These are phyloP conservation scores for Acrossocheilus fasciatus DNA, from an alignment of 2,797 vertebrate genomes.

Conservation along the genomic window DNA sequence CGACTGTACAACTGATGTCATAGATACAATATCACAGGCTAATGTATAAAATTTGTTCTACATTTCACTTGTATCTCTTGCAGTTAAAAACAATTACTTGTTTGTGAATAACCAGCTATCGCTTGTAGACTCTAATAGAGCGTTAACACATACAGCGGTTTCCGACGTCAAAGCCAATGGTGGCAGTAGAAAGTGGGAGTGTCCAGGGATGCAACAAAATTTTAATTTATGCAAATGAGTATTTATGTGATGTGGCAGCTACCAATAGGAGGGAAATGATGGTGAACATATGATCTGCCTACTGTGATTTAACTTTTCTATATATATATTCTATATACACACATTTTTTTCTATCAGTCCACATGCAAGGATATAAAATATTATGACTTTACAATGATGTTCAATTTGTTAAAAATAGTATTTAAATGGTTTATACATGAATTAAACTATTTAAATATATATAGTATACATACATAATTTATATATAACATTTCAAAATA, in stretches of 20 bases:
- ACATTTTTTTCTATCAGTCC: neutral
- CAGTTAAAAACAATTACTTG: constrained; percentile 42
- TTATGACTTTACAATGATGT: neutral
- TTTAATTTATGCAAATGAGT: neutral
- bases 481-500: neutral
- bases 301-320: neutral
- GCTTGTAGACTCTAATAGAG: constrained; percentile 9
- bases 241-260: neutral
- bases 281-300: neutral
- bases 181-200: neutral
- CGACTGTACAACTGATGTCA: constrained; percentile 40
- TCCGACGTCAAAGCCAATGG: neutral
- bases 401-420: neutral
- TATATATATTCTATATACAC: neutral
- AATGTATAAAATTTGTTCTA: constrained; percentile 61
- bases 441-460: neutral
- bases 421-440: no score
- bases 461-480: no score
- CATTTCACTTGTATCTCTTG: constrained; percentile 14
- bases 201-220: neutral
- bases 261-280: neutral
- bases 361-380: neutral
- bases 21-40: constrained; percentile 52
- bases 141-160: constrained; percentile 17
- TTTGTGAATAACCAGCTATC: constrained; percentile 2